Evolutionary conservation across 2,797 vertebrate species (phyloP).

Genomic region (Diglossa cyanea): DNA sequence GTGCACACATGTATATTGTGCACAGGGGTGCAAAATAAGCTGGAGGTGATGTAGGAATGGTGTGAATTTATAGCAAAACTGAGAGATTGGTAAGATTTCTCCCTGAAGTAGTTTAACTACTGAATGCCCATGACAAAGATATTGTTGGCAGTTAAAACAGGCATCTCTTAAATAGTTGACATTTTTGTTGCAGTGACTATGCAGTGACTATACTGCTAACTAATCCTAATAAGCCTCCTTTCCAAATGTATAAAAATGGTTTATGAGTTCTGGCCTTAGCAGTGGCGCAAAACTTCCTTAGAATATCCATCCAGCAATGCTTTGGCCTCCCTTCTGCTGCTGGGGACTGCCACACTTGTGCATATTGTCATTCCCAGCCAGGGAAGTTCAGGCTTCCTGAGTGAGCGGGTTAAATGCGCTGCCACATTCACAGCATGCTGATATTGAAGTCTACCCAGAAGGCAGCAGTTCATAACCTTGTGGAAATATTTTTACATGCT

Average conservation of each 20-base stretch:
- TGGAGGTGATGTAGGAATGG: conserved; percentile 32
- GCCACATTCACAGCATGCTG: not conserved
- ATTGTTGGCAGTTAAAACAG: not conserved
- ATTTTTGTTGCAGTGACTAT: conserved; percentile 18
- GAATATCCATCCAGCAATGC: not conserved
- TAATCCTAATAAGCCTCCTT: conserved; percentile 25
- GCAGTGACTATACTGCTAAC: conserved; percentile 4
- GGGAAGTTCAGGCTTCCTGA: conserved; percentile 21
- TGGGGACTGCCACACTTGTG: not conserved
- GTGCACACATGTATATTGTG: not conserved
- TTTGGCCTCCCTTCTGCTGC: not conserved
- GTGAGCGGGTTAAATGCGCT: not conserved
- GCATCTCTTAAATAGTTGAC: conserved; percentile 19
- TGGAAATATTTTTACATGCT: conserved; percentile 55
- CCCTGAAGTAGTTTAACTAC: not conserved
- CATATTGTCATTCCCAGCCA: not conserved
- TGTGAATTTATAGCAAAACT: conserved; percentile 16
- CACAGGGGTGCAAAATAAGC: not conserved
- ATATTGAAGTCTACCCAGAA: conserved; percentile 34
- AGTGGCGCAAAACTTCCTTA: not conserved
- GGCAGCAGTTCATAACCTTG: conserved; percentile 37
- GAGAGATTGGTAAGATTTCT: not conserved
- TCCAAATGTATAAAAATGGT: conserved; percentile 46
- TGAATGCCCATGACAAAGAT: not conserved
- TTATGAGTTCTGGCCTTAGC: conserved; percentile 38